phyloP scores from a whole-genome alignment of 92 coral and sea anemone genomes.

The Ricordea florida region DNA sequence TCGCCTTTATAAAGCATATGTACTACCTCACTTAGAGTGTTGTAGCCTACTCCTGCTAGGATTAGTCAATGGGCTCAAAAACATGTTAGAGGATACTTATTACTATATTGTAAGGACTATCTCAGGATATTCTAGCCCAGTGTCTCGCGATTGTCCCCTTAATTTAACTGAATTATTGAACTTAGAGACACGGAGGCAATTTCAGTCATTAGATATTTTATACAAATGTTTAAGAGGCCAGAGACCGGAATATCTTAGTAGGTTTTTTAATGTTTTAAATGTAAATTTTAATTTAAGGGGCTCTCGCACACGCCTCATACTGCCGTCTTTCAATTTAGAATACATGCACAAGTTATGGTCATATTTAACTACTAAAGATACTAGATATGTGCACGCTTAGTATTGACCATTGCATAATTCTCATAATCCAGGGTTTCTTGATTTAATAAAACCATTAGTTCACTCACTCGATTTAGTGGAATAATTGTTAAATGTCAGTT shows the following conservation, averaged over 20 bases:
- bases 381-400: too few relatives aligned
- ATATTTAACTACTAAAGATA: background rate
- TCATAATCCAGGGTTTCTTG: too few relatives aligned
- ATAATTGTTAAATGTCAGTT: too few relatives aligned
- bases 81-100: conserved; percentile 4
- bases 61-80: conserved; percentile 5
- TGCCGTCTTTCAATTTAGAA: conserved; percentile 10
- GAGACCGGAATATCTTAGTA: too few relatives aligned
- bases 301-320: conserved; percentile 11
- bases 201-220: too few relatives aligned
- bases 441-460: too few relatives aligned
- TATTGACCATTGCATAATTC: too few relatives aligned
- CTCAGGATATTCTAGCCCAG: conserved; percentile 21
- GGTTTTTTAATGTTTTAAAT: too few relatives aligned
- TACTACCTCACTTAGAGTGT: conserved; percentile 43
- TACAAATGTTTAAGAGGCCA: too few relatives aligned
- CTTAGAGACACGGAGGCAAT: conserved; percentile 1
- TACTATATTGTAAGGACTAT: conserved; percentile 26
- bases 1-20: conserved; percentile 35
- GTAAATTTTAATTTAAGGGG: too few relatives aligned
- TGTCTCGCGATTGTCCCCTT: conserved; percentile 17
- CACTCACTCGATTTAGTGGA: too few relatives aligned
- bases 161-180: conserved; percentile 7
- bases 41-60: conserved; percentile 51
- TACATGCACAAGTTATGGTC: conserved; percentile 4